Evolutionary conservation across 2,888 invertebrate species (phyloP).

Genomic region (Alsophila aescularia): DNA sequence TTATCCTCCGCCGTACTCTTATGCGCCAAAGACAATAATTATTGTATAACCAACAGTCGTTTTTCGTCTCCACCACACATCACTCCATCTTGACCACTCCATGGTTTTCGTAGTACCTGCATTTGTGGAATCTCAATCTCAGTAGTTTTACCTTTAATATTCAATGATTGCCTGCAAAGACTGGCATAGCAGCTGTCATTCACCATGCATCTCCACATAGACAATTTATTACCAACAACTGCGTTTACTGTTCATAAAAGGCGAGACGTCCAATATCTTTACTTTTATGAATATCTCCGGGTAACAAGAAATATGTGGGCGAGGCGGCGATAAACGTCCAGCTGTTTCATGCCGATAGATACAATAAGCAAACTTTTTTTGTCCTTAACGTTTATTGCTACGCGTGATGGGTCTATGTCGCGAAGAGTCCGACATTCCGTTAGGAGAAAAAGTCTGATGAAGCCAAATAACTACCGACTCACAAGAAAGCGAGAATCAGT

Average conservation of each 20-base stretch:
- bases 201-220: conserved; percentile 13
- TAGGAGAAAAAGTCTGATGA: neutral
- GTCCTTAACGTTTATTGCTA: conserved; percentile 45
- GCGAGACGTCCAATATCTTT: conserved; percentile 40
- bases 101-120: no score
- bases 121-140: no score
- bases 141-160: no score
- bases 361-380: conserved; percentile 51
- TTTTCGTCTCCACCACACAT: no score
- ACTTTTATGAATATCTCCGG: conserved; percentile 47
- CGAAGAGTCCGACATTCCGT: neutral
- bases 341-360: conserved; percentile 55
- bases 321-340: conserved; percentile 54
- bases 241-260: conserved; percentile 35
- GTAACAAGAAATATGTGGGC: conserved; percentile 50
- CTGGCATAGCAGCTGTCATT: neutral
- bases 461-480: no score
- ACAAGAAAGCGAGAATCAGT: no score
- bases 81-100: no score
- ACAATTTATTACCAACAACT: conserved; percentile 34
- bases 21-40: no score
- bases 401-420: conserved; percentile 7
- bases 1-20: no score
- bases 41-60: no score
- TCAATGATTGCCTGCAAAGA: neutral